phyloP scores from a whole-genome alignment of 2,888 invertebrate species.

The Melinaea marsaeus region DNA sequence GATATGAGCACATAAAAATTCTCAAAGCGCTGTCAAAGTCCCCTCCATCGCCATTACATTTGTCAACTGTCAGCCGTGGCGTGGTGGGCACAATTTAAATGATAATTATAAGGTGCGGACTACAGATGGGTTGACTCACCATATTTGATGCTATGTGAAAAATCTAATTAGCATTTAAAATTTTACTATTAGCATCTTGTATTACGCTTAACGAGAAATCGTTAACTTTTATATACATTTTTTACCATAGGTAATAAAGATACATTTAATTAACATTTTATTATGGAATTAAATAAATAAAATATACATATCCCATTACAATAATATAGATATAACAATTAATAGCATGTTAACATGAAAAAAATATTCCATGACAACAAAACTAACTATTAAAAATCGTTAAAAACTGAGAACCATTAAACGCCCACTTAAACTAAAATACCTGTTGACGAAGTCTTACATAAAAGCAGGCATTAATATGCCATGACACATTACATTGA shows the following conservation, averaged over 20 bases:
- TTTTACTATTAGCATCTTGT: constrained; percentile 15
- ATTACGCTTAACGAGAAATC: constrained; percentile 18
- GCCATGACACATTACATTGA: constrained; percentile 34
- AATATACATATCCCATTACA: too few relatives aligned
- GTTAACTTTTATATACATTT: constrained; percentile 3
- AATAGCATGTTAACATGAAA: too few relatives aligned
- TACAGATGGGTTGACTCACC: constrained; percentile 38
- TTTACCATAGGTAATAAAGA: not conserved
- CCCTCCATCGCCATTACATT: constrained; percentile 73
- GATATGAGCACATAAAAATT: constrained; percentile 77
- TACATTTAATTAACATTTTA: not conserved
- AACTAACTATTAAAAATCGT: not conserved
- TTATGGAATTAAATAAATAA: not conserved
- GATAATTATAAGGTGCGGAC: constrained; percentile 68
- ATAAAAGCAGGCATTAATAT: constrained; percentile 31
- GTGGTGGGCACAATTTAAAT: constrained; percentile 73
- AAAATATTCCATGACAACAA: too few relatives aligned
- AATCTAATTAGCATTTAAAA: constrained; percentile 6
- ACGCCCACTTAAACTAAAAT: not conserved
- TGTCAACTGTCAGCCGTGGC: constrained; percentile 74
- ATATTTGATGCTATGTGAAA: constrained; percentile 33
- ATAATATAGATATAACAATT: too few relatives aligned
- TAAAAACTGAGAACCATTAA: not conserved
- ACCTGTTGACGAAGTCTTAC: constrained; percentile 23
- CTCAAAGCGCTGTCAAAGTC: constrained; percentile 66